These are phyloP conservation scores for Spinibarbus caldwelli DNA, from an alignment of 2,797 vertebrate genomes.

Conservation along the genomic window DNA sequence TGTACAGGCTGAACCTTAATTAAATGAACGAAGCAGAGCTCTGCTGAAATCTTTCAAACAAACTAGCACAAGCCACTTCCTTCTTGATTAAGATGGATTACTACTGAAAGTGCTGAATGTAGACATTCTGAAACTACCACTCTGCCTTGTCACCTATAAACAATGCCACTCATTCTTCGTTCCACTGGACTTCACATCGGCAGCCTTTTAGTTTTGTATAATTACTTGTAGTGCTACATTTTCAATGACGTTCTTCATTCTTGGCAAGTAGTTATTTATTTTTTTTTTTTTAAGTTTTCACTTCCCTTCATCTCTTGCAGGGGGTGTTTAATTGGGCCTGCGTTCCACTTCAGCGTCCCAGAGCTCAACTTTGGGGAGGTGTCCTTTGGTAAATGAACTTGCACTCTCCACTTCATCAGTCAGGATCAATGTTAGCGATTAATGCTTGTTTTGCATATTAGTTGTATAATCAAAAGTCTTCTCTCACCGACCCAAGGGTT, in stretches of 20 bases:
- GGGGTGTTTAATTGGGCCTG: conserved; percentile 85
- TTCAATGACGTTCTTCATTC: conserved; percentile 28
- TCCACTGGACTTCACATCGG: not conserved
- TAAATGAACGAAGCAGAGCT: conserved; percentile 31
- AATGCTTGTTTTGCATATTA: conserved; percentile 40
- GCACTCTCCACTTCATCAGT: conserved; percentile 48
- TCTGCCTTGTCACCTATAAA: conserved; percentile 52
- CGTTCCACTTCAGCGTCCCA: conserved; percentile 83
- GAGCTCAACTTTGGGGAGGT: conserved; percentile 84
- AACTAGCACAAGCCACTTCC: conserved; percentile 38
- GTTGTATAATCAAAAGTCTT: not conserved
- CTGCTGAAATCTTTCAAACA: conserved; percentile 36
- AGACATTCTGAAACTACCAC: conserved; percentile 31
- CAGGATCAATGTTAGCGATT: conserved; percentile 32
- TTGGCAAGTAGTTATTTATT: conserved; percentile 4
- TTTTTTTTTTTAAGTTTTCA: conserved; percentile 16
- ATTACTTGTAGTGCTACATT: conserved; percentile 27
- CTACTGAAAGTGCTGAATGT: conserved; percentile 55
- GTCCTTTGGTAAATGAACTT: conserved; percentile 83
- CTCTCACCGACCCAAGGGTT: conserved; percentile 77
- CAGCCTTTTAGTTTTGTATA: conserved; percentile 16
- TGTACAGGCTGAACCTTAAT: conserved; percentile 36
- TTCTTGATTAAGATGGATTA: conserved; percentile 59
- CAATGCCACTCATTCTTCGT: not conserved
- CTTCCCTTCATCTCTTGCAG: conserved; percentile 68